These are phyloP conservation scores for Enteromius treurensis DNA, from an alignment of 2,797 vertebrate genomes.

Conservation along the genomic window DNA sequence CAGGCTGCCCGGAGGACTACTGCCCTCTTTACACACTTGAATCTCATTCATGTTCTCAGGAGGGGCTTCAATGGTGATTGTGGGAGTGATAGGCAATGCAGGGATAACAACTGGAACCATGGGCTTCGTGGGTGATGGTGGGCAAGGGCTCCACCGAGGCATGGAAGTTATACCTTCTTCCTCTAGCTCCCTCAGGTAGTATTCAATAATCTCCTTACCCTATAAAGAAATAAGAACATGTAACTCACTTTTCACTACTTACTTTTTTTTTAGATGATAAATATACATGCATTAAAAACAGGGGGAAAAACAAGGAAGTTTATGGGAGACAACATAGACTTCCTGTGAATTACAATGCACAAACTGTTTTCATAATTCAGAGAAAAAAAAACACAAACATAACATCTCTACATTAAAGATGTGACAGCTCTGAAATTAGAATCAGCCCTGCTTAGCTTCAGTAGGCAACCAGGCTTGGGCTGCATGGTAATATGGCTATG, in stretches of 20 bases:
- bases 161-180: constrained; percentile 87
- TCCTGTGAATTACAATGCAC: too few relatives aligned
- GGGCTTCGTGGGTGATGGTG: constrained; percentile 49
- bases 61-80: constrained; percentile 65
- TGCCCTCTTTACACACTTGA: constrained; percentile 75
- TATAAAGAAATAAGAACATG: constrained; percentile 59
- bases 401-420: too few relatives aligned
- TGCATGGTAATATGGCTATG: too few relatives aligned
- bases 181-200: constrained; percentile 90
- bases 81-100: constrained; percentile 55
- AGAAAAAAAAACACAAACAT: too few relatives aligned
- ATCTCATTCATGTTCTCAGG: constrained; percentile 70
- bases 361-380: too few relatives aligned
- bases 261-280: not conserved
- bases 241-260: not conserved
- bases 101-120: constrained; percentile 54
- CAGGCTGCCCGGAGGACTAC: constrained; percentile 71
- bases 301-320: too few relatives aligned
- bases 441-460: too few relatives aligned
- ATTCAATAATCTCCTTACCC: constrained; percentile 99
- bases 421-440: too few relatives aligned
- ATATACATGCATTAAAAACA: not conserved
- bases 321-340: too few relatives aligned
- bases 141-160: constrained; percentile 82
- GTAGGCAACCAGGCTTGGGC: too few relatives aligned